Percentiles rank a stretch among this genome's conserved stretches.
Evolutionary conservation across 2,113 vertebrate genomes (phyloP).

Genomic region (Equus quagga): DNA sequence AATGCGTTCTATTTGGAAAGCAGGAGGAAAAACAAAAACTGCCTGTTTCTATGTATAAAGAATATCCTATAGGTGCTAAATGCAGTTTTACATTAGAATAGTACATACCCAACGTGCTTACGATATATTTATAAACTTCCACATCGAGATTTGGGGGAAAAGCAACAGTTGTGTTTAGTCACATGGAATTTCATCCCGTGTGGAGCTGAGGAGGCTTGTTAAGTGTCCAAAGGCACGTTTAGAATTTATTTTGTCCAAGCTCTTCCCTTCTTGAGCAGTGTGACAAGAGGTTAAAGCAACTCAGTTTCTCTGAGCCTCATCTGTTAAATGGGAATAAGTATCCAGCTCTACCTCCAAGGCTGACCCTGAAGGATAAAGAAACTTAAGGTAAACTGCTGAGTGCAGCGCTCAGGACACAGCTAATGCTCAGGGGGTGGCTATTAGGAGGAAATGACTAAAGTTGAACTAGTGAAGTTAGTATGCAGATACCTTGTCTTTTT

Average conservation of each 20-base stretch:
- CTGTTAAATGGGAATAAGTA: background rate
- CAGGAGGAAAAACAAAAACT: background rate
- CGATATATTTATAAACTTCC: constrained; percentile 29
- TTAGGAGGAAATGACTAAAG: background rate
- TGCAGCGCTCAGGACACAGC: background rate
- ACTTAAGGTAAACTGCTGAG: background rate
- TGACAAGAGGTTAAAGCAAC: background rate
- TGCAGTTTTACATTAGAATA: background rate
- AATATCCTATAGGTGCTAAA: background rate
- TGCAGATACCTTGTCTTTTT: constrained; percentile 59
- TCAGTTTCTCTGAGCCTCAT: background rate
- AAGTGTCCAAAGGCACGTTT: background rate
- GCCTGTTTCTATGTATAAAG: background rate
- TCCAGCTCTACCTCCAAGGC: background rate
- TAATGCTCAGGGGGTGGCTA: background rate
- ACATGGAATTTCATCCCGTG: background rate
- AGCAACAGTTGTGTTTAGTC: background rate
- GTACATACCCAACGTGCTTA: background rate
- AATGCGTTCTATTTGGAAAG: background rate
- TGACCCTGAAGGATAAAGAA: background rate
- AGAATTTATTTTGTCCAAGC: background rate
- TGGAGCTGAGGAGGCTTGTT: background rate
- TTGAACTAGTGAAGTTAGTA: constrained; percentile 66
- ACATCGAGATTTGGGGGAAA: background rate
- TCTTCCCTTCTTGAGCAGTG: background rate